These are phyloP conservation scores for Netelia melanura DNA, from an alignment of 2,888 invertebrate species.

Conservation along the genomic window DNA sequence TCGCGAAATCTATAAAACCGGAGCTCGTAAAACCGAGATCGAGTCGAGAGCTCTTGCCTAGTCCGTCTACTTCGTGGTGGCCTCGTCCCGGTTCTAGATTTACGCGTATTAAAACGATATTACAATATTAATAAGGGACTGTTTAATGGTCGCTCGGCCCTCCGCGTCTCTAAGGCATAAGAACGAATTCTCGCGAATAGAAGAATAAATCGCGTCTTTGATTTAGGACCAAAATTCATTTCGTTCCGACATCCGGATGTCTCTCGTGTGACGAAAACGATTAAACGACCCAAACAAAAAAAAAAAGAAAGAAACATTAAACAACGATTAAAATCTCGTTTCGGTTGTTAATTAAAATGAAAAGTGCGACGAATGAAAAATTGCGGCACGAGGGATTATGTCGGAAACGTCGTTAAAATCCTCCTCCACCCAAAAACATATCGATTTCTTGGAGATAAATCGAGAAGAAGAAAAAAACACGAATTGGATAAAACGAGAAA, in stretches of 20 bases:
- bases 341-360: slow-evolving; percentile 6
- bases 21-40: slow-evolving; percentile 64
- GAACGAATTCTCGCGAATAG: too few species aligned
- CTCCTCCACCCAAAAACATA: neutral
- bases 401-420: neutral
- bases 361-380: neutral
- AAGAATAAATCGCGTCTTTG: too few species aligned
- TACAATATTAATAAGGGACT: slow-evolving; percentile 81
- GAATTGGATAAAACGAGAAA: too few species aligned
- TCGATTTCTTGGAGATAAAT: slow-evolving; percentile 2
- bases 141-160: slow-evolving; percentile 72
- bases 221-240: too few species aligned
- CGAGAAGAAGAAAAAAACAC: neutral
- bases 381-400: neutral
- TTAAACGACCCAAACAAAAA: too few species aligned
- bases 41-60: slow-evolving; percentile 26
- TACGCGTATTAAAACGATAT: slow-evolving; percentile 80
- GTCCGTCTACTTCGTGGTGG: slow-evolving; percentile 75
- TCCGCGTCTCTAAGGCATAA: too few species aligned
- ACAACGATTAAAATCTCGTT: neutral
- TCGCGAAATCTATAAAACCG: slow-evolving; percentile 64
- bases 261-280: too few species aligned
- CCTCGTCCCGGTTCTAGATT: slow-evolving; percentile 79
- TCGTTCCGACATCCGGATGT: too few species aligned
- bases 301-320: too few species aligned